Evolutionary conservation across 1,140 invertebrate genomes (phyloP).

Genomic region (Pentalonia nigronervosa): DNA sequence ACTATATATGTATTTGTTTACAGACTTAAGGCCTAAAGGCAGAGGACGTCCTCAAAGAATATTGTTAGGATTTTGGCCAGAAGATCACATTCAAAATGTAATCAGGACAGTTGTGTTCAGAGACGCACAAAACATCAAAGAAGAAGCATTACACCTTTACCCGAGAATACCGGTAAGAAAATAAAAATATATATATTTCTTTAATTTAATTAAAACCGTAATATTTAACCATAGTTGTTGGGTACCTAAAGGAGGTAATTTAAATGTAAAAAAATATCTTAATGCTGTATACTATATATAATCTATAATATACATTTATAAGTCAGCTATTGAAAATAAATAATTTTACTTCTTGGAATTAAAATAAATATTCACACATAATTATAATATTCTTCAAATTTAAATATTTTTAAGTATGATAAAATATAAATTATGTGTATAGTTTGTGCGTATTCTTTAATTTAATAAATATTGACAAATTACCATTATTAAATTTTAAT

Average conservation of each 20-base stretch:
- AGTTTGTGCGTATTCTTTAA: conserved; percentile 30
- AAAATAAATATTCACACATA: not conserved
- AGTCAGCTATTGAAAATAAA: not conserved
- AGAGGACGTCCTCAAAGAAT: conserved; percentile 87
- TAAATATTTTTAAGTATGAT: not conserved
- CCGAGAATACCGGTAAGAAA: conserved; percentile 66
- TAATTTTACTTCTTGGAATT: not conserved
- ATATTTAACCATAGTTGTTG: not conserved
- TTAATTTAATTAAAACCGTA: conserved; percentile 8
- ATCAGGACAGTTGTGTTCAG: conserved; percentile 90
- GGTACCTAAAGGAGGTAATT: not conserved
- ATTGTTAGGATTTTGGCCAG: conserved; percentile 87
- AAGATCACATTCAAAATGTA: conserved; percentile 89
- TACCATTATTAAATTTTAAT: conserved; percentile 55
- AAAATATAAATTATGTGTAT: not conserved
- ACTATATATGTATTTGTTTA: conserved; percentile 23
- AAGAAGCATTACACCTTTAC: conserved; percentile 72
- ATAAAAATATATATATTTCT: not conserved
- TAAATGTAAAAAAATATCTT: not conserved
- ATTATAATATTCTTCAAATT: not conserved
- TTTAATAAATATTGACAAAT: conserved; percentile 47
- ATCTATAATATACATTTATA: not conserved
- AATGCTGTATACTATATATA: not conserved
- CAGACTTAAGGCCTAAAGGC: conserved; percentile 88
- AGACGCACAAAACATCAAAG: conserved; percentile 79